Percentiles rank a stretch among this genome's conserved stretches.
Conservation (phyloP, 2,113 vertebrate genomes). For the Phyllostomus hastatus region DNA sequence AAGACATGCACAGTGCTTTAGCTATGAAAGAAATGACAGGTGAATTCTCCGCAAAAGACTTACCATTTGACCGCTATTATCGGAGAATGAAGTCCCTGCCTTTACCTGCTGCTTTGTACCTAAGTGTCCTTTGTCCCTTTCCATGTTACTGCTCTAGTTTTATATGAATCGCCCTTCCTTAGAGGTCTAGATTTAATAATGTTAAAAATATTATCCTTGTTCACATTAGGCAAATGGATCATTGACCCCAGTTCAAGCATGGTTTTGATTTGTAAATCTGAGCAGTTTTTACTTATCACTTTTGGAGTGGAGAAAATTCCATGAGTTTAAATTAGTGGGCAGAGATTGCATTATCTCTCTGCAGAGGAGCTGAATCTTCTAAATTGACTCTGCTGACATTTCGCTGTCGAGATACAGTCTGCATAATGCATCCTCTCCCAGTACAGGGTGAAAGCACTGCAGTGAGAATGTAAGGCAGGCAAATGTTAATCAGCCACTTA, state of each 20-base stretch:
- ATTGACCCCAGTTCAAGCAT: constrained; percentile 10
- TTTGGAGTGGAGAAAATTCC: constrained; percentile 27
- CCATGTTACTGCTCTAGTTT: constrained; percentile 46
- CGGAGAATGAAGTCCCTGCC: constrained; percentile 71
- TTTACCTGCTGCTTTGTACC: constrained; percentile 68
- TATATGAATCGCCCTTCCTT: constrained; percentile 34
- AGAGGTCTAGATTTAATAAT: constrained; percentile 37
- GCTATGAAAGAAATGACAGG: constrained; percentile 81
- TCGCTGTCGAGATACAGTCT: background rate
- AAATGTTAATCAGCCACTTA: constrained; percentile 38
- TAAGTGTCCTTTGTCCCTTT: constrained; percentile 66
- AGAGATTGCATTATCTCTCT: constrained; percentile 54
- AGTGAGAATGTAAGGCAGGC: background rate
- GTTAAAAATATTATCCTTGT: constrained; percentile 26
- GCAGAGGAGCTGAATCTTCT: constrained; percentile 19
- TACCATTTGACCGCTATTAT: constrained; percentile 73
- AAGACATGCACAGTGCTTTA: constrained; percentile 86
- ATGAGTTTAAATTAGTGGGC: background rate
- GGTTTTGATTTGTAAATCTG: background rate
- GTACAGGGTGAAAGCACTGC: background rate
- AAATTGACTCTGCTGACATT: constrained; percentile 6
- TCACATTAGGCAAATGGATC: constrained; percentile 36
- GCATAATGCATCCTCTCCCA: background rate
- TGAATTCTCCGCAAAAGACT: constrained; percentile 81
- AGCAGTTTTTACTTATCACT: constrained; percentile 26